Percentiles rank a stretch among this genome's conserved stretches.
Evolutionary conservation across 2,888 invertebrate genomes (phyloP).

Genomic region (Philaethria dido): DNA sequence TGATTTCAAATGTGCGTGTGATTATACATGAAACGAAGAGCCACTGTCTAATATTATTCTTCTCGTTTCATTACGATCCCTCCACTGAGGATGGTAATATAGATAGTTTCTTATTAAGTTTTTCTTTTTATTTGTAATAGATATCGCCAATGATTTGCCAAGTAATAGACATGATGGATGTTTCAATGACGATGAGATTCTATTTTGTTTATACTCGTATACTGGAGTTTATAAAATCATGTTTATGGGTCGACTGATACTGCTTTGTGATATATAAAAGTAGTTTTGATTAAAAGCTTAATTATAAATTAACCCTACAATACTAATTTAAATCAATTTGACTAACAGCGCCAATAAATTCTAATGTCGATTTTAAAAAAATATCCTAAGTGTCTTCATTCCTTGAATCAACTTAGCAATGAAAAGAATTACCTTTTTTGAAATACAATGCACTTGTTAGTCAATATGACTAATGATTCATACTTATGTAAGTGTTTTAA

Average conservation of each 20-base stretch:
- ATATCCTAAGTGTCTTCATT: too few species aligned
- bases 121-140: conserved; percentile 8
- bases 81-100: not conserved
- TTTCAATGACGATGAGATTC: not conserved
- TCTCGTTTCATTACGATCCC: not conserved
- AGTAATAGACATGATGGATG: conserved; percentile 17
- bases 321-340: too few species aligned
- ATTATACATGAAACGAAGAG: not conserved
- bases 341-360: too few species aligned
- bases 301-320: too few species aligned
- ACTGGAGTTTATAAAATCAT: not conserved
- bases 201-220: conserved; percentile 5
- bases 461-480: too few species aligned
- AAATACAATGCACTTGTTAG: too few species aligned
- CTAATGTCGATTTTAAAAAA: too few species aligned
- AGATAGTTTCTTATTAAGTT: not conserved
- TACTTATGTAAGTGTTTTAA: too few species aligned
- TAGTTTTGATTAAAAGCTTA: not conserved
- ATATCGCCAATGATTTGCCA: conserved; percentile 11
- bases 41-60: not conserved
- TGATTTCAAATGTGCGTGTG: too few species aligned
- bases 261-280: not conserved
- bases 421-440: too few species aligned
- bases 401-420: too few species aligned
- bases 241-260: not conserved